These are phyloP conservation scores for Cancer borealis DNA, from an alignment of 2,888 invertebrate species.

Conservation along the genomic window DNA sequence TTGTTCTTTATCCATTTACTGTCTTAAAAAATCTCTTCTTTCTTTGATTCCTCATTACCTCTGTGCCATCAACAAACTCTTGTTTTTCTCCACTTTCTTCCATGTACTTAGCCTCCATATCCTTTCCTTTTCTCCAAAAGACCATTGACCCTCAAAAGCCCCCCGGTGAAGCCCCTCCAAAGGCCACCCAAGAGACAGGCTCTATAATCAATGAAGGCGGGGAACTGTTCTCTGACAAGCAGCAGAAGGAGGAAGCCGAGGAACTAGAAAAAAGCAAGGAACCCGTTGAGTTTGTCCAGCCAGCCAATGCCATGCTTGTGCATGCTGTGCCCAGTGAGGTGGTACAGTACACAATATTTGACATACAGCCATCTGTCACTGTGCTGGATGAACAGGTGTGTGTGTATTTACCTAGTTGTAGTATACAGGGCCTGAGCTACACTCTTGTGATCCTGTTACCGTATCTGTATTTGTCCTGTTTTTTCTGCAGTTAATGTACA, in stretches of 20 bases:
- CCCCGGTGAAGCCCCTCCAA: constrained; percentile 3
- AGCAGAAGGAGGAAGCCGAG: constrained; percentile 54
- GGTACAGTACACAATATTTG: constrained; percentile 31
- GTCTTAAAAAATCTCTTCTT: not conserved
- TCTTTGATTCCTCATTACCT: no score
- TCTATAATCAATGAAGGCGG: not conserved
- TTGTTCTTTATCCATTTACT: not conserved
- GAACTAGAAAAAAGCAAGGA: constrained; percentile 30
- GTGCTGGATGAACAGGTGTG: constrained; percentile 54
- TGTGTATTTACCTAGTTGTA: not conserved
- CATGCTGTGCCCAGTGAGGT: not conserved
- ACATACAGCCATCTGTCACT: not conserved
- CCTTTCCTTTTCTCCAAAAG: not conserved
- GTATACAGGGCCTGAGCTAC: no score
- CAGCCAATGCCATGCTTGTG: not conserved
- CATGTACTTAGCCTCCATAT: no score
- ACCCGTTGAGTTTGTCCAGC: constrained; percentile 12
- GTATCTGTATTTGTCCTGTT: no score
- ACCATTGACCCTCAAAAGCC: not conserved
- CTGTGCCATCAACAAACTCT: not conserved
- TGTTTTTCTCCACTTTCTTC: not conserved
- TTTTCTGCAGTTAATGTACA: no score
- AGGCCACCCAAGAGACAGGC: constrained; percentile 52
- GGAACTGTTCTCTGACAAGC: constrained; percentile 50
- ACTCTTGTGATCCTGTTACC: no score